phyloP scores from a whole-genome alignment of 1,140 invertebrate genomes.

The Drosophila mayri region DNA sequence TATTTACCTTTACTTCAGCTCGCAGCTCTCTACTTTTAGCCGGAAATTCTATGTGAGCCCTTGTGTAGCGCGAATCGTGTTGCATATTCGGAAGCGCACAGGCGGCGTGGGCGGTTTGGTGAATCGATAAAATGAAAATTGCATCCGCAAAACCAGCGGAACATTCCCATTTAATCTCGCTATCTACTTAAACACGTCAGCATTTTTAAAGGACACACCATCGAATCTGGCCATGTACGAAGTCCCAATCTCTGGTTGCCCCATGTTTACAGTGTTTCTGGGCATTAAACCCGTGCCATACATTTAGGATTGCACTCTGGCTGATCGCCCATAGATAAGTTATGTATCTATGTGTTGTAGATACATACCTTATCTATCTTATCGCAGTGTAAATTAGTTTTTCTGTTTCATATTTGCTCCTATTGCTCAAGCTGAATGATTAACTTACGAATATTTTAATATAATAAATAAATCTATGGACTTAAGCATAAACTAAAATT shows the following conservation, averaged over 20 bases:
- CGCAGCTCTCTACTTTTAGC: conserved; percentile 32
- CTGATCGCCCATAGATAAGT: background rate
- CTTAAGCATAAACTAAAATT: too few relatives aligned
- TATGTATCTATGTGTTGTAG: too few relatives aligned
- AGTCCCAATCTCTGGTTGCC: background rate
- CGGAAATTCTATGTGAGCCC: conserved; percentile 40
- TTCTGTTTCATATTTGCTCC: too few relatives aligned
- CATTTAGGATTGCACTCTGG: background rate
- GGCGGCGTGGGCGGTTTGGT: background rate
- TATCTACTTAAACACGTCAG: conserved; percentile 22
- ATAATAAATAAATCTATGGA: too few relatives aligned
- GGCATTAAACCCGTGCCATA: background rate
- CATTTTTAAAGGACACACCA: conserved; percentile 6
- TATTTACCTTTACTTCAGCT: conserved; percentile 58
- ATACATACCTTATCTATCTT: too few relatives aligned
- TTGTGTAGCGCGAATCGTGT: conserved; percentile 20
- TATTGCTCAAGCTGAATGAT: too few relatives aligned
- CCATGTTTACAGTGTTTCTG: background rate
- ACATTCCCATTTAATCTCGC: conserved; percentile 18
- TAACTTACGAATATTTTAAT: too few relatives aligned
- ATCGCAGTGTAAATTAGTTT: too few relatives aligned
- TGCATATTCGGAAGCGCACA: conserved; percentile 53
- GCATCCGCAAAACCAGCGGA: conserved; percentile 15
- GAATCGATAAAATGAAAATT: conserved; percentile 38
- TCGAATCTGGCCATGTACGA: background rate